Conservation (phyloP, 1,140 invertebrate species). For the Thaumetopoea pityocampa region DNA sequence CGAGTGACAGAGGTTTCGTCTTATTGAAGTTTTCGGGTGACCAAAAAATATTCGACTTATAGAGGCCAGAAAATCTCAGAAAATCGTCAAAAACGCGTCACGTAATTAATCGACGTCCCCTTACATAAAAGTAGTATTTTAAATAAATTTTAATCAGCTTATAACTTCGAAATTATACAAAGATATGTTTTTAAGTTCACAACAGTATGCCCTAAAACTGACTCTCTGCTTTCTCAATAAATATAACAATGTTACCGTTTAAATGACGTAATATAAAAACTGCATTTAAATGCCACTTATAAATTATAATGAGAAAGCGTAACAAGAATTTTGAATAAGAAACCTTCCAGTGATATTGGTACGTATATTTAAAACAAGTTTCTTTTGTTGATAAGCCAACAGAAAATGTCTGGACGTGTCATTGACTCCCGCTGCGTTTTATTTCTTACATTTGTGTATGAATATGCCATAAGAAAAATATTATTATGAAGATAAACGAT, state of each 20-base stretch:
- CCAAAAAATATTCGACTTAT: too few species aligned
- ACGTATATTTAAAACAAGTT: constrained; percentile 49
- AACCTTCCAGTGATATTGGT: constrained; percentile 40
- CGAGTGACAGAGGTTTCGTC: too few species aligned
- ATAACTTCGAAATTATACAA: too few species aligned
- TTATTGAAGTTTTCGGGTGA: too few species aligned
- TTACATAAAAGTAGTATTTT: too few species aligned
- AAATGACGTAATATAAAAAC: constrained; percentile 33
- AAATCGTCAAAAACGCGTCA: too few species aligned
- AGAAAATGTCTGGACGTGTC: constrained; percentile 38
- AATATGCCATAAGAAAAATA: constrained; percentile 10
- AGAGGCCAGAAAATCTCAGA: too few species aligned
- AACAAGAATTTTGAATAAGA: constrained; percentile 45
- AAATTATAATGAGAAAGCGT: constrained; percentile 54
- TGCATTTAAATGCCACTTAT: constrained; percentile 26
- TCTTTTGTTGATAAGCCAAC: constrained; percentile 48
- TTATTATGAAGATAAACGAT: too few species aligned
- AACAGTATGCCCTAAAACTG: background rate
- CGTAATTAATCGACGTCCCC: too few species aligned
- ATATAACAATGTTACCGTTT: constrained; percentile 29
- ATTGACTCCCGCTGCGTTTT: constrained; percentile 33
- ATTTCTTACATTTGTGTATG: constrained; percentile 16
- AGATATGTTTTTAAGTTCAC: too few species aligned
- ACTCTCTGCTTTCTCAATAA: background rate
- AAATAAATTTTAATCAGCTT: too few species aligned